Conservation (phyloP, 2,888 invertebrate genomes). For the Elegia similella region DNA sequence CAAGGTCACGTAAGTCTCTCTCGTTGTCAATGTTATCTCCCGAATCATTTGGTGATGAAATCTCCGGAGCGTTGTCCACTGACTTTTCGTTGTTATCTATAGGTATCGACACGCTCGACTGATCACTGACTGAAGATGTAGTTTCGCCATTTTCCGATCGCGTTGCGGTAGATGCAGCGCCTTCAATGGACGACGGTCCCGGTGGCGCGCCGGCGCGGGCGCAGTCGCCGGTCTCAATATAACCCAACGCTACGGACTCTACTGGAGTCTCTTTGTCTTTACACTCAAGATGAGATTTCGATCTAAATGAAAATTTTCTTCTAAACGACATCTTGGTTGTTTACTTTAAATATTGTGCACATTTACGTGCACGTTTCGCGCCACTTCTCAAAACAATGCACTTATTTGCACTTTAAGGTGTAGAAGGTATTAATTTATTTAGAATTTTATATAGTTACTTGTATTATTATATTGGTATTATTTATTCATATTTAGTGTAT, state of each 20-base stretch:
- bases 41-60: conserved; percentile 29
- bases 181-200: not conserved
- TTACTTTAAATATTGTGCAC: not conserved
- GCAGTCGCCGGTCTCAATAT: not conserved
- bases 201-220: not conserved
- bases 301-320: conserved; percentile 39
- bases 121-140: conserved; percentile 22
- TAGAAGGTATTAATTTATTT: not conserved
- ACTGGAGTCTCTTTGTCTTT: conserved; percentile 23
- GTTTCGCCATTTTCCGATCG: conserved; percentile 34
- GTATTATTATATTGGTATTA: no score
- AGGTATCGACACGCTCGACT: conserved; percentile 32
- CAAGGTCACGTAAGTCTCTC: conserved; percentile 31
- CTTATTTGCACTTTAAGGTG: not conserved
- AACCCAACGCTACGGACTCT: conserved; percentile 4
- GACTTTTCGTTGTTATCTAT: conserved; percentile 33
- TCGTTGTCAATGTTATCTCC: conserved; percentile 24
- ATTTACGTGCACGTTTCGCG: not conserved
- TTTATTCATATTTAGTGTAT: not conserved
- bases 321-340: conserved; percentile 38
- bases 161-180: conserved; percentile 24
- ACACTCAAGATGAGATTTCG: conserved; percentile 32
- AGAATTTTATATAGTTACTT: not conserved
- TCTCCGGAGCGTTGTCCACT: conserved; percentile 27
- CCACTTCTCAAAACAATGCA: conserved; percentile 1